Evolutionary conservation across 2,797 vertebrate genomes (phyloP).

Genomic region (Echeneis naucrates): DNA sequence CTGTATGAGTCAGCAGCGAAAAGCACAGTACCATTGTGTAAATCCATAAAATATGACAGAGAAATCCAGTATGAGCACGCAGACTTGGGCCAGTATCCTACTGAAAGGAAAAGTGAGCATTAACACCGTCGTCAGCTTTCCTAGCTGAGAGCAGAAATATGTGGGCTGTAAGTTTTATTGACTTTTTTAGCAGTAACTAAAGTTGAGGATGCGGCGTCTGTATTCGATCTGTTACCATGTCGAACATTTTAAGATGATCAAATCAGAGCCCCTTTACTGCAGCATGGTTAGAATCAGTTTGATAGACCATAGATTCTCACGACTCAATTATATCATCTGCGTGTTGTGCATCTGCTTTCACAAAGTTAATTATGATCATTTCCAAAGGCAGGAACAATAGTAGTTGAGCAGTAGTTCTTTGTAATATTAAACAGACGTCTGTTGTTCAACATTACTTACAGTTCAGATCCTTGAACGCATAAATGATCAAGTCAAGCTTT

Average conservation of each 20-base stretch:
- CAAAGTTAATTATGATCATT: not conserved
- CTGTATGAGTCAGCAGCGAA: not conserved
- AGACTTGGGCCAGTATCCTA: not conserved
- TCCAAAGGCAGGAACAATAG: not conserved
- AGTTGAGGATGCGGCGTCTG: not conserved
- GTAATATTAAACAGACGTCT: constrained; percentile 17
- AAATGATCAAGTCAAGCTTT: constrained; percentile 5
- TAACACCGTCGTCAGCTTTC: not conserved
- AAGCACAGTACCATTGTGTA: not conserved
- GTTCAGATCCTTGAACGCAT: constrained; percentile 2
- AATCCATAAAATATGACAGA: not conserved
- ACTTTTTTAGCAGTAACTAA: not conserved
- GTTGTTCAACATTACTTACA: constrained; percentile 8
- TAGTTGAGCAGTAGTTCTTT: not conserved
- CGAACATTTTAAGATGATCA: not conserved
- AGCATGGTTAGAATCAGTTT: not conserved
- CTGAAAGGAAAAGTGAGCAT: not conserved
- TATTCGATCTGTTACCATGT: not conserved
- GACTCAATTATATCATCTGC: not conserved
- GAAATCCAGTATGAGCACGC: not conserved
- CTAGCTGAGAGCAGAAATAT: not conserved
- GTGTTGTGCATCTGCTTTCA: not conserved
- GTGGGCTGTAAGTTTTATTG: not conserved
- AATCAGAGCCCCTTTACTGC: not conserved
- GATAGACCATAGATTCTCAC: not conserved